Base-by-base conservation (phyloP, 2,888 invertebrate species). In the Phytoseiulus persimilis region DNA sequence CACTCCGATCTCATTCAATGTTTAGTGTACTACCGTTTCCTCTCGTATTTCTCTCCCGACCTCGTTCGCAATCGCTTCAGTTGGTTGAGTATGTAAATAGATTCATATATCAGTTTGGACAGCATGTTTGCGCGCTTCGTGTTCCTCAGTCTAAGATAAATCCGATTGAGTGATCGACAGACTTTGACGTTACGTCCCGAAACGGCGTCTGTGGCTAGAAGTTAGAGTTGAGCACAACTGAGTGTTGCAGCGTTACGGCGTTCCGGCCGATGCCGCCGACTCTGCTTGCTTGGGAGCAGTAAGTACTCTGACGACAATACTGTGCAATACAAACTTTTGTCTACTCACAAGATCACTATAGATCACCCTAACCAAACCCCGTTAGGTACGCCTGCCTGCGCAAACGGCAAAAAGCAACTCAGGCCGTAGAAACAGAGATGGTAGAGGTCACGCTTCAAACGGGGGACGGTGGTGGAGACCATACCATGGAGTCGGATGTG, bases 311-410 rank as follows among this genome's bases (percentile, higher is more conserved):
- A 87, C 32, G 87, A 39, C 87, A 87, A 87, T 87, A 87, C 87
- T 87, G 87, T 87, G 87, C 33, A 33, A 87, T 87, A 33, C 87
- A 87, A 87, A 87, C 87, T 87, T 87, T 87, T 6, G 87, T 33
- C 87, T 87, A 87, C 87, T 87, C 87, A 87, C 87, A 87, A 87
- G 87, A 87, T 87, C 87, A 87, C 87, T 87, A 87, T 33, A 87
- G n/a, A 45, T 28, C 87, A 33, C 87, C 87, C 87, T 45, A 32
- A 45, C 87, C 87, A 87, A 87, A 45, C 87, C 65, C 65, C 65
- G 65, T 65, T 28, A 65, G 65, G 28, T 65, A 65, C 65, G 65
- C 65, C 65, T 65, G 65, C 5, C 65, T 33, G 87, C 87, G 87
- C 87, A n/a, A 87, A 87, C 87, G 87, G 87, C 87, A 87, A 87